Conservation (phyloP, 1,140 invertebrate species). For the Zaprionus camerounensis region DNA sequence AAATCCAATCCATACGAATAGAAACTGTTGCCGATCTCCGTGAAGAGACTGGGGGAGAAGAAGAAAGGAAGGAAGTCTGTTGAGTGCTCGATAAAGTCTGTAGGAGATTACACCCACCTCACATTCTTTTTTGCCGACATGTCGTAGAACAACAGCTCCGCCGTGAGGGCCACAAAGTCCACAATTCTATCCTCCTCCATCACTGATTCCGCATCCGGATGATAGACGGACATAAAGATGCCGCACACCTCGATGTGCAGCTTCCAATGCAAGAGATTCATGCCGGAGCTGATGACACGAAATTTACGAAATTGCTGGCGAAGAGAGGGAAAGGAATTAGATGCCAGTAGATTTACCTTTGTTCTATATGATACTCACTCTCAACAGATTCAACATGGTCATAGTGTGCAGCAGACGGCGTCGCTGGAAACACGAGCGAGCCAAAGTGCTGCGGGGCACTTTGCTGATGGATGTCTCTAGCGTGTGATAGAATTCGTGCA, state of each 20-base stretch:
- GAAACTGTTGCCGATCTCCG: conserved; percentile 8
- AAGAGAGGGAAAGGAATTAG: not conserved
- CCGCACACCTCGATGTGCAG: conserved; percentile 26
- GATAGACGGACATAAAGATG: conserved; percentile 1
- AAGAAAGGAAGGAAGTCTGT: not conserved
- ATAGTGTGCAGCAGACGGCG: conserved; percentile 29
- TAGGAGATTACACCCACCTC: conserved; percentile 3
- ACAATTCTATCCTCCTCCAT: conserved; percentile 9
- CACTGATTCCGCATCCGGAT: not conserved
- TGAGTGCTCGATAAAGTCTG: not conserved
- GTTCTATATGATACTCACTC: conserved; percentile 11
- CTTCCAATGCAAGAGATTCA: conserved; percentile 30
- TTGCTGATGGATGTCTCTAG: not conserved
- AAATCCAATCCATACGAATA: conserved; percentile 25
- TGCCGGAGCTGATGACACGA: conserved; percentile 1
- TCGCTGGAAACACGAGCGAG: not conserved
- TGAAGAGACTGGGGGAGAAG: conserved; percentile 1
- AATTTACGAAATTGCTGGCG: conserved; percentile 31
- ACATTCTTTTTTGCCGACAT: not conserved
- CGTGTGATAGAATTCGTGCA: conserved; percentile 14
- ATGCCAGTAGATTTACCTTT: not conserved
- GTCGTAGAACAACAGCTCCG: conserved; percentile 40
- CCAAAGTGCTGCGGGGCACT: no score
- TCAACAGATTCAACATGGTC: conserved; percentile 33
- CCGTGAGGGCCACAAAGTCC: conserved; percentile 20